Evolutionary conservation across 2,888 invertebrate species (phyloP), one percentile per base, ranked within the genome.

Genomic region (Papilio protenor): DNA sequence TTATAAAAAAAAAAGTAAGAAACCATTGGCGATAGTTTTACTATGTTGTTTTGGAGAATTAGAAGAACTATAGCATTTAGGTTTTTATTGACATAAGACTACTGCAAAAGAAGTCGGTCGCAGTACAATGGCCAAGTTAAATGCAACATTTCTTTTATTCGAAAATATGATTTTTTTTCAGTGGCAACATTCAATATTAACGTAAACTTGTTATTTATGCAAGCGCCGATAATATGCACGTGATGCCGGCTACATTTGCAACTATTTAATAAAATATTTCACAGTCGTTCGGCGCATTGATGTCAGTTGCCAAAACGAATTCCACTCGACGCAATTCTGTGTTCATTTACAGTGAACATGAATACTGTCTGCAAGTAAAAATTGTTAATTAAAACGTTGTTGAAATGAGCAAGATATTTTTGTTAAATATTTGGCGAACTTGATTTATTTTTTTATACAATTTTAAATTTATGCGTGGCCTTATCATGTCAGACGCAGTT

Each of bases 271-370:
- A 80, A 81, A 85, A 83, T 83, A 83, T 85, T 81, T 84, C 79
- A 69, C 75, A 77, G 77, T 78, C 77, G 79, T 79, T 79, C 83
- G 82, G 81, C 81, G 83, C 81, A 82, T 83, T 85, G 82, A 82
- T 81, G 82, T 81, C 81, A 77, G 81, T 79, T 77, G 75, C 79
- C 78, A 81, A 82, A 86, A 84, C 83, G 83, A 86, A 86, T 87
- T 80, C 82, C 82, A 85, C 84, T 83, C 82, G 82, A 82, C 82
- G 64, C 71, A 83, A 82, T 21, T 69, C 66, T 45, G 66, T 14
- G 45, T 69, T 69, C n/a, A 87, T 88, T 87, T 86, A 71, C 87
- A 84, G 81, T 84, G 88, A 83, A 89, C 88, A 85, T 83, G 85
- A 87, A 84, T 82, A 79, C 79, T 81, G 66, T 69, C 21, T 69